These are phyloP conservation scores for Chloroceryle aenea DNA, from an alignment of 2,113 vertebrate genomes.

Conservation along the genomic window DNA sequence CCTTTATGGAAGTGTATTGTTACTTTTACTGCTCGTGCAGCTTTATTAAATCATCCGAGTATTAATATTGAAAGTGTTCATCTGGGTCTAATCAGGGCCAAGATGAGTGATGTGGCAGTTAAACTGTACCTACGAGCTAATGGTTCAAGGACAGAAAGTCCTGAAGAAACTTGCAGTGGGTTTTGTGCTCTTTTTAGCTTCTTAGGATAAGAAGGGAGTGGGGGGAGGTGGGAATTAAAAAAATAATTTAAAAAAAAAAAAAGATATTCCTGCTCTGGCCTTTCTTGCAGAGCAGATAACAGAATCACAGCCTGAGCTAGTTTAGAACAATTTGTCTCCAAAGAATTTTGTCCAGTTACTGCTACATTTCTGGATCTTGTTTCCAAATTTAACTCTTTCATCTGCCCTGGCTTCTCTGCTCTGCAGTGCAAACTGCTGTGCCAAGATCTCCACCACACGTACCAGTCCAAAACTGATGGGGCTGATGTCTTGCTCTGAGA, in stretches of 20 bases:
- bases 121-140: conserved; percentile 50
- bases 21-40: conserved; percentile 78
- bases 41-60: conserved; percentile 76
- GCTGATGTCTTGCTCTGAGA: neutral
- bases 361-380: conserved; percentile 43
- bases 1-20: conserved; percentile 76
- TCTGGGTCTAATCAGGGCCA: conserved; percentile 82
- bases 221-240: fast-evolving
- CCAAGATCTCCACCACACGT: neutral
- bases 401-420: neutral
- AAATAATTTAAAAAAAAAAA: neutral
- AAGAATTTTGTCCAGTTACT: conserved; percentile 23
- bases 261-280: conserved; percentile 32
- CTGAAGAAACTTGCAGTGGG: conserved; percentile 5
- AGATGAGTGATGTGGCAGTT: conserved; percentile 81
- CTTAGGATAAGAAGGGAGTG: neutral
- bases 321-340: conserved; percentile 58
- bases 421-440: neutral
- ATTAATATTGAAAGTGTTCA: conserved; percentile 77
- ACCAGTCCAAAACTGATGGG: fast-evolving
- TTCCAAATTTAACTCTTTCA: conserved; percentile 54
- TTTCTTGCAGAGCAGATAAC: conserved; percentile 47
- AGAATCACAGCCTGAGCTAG: conserved; percentile 32
- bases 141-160: conserved; percentile 61
- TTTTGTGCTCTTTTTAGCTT: conserved; percentile 34